phyloP scores from a whole-genome alignment of 2,113 vertebrate genomes.

The Asarcornis scutulata region DNA sequence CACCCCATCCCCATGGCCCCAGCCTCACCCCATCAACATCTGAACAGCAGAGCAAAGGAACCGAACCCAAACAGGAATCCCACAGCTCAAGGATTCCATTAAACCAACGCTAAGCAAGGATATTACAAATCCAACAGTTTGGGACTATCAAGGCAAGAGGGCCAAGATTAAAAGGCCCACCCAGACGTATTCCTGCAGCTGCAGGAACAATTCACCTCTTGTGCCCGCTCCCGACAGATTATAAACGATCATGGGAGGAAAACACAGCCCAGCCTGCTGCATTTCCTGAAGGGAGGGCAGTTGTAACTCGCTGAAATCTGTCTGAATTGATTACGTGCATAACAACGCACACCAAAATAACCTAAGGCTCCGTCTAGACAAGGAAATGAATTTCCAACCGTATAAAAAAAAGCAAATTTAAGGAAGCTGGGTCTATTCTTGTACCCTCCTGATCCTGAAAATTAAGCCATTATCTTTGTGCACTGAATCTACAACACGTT shows the following conservation, averaged over 20 bases:
- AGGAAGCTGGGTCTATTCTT: slow-evolving; percentile 16
- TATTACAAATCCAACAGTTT: fast-evolving
- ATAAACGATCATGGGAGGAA: background rate
- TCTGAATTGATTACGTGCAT: slow-evolving; percentile 14
- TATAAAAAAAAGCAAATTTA: background rate
- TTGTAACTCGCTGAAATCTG: background rate
- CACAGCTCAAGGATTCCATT: background rate
- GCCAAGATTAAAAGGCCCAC: background rate
- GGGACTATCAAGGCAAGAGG: background rate
- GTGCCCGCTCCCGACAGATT: background rate
- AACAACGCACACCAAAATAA: slow-evolving; percentile 9
- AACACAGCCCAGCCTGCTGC: background rate
- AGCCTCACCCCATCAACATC: background rate
- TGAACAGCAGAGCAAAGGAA: background rate
- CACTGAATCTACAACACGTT: background rate
- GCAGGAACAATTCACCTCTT: slow-evolving; percentile 24
- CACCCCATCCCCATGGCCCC: background rate
- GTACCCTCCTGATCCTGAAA: slow-evolving; percentile 48
- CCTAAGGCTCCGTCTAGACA: slow-evolving; percentile 2
- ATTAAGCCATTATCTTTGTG: slow-evolving; percentile 27
- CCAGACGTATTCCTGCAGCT: slow-evolving; percentile 14
- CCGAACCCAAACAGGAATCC: background rate
- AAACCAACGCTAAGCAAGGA: background rate
- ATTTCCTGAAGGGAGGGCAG: slow-evolving; percentile 7
- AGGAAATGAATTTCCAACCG: slow-evolving; percentile 17